A percentile compares a stretch with the other conserved stretches of the same genome.
Evolutionary conservation across 2,888 invertebrate genomes (phyloP).

Genomic region (Drosophila macrothrix): DNA sequence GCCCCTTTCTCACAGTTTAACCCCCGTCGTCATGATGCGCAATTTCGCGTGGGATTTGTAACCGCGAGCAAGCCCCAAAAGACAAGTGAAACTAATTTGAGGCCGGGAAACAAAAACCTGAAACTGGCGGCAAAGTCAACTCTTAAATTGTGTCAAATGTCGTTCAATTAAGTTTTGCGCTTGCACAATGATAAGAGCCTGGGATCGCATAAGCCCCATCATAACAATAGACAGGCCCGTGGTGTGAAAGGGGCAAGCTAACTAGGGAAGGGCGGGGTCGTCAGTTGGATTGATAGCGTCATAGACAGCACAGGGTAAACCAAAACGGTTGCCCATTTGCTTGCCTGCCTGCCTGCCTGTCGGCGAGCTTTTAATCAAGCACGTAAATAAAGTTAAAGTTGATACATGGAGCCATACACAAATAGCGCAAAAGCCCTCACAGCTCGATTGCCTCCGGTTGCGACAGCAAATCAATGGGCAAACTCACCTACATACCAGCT

Average conservation of each 20-base stretch:
- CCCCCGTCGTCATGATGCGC: constrained; percentile 31
- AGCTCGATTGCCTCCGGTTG: constrained; percentile 54
- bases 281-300: constrained; percentile 65
- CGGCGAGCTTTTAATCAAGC: constrained; percentile 73
- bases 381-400: constrained; percentile 80
- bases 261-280: constrained; percentile 20
- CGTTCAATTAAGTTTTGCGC: constrained; percentile 73
- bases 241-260: constrained; percentile 20
- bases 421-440: constrained; percentile 34
- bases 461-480: constrained; percentile 68
- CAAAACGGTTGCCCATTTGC: constrained; percentile 5
- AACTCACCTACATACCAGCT: constrained; percentile 35
- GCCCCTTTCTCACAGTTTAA: constrained; percentile 11
- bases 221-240: constrained; percentile 49
- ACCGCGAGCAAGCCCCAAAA: constrained; percentile 18
- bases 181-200: constrained; percentile 69
- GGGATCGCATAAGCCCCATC: constrained; percentile 35
- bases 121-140: constrained; percentile 55
- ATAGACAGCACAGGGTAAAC: constrained; percentile 35
- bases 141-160: constrained; percentile 77
- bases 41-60: constrained; percentile 59
- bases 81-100: constrained; percentile 76
- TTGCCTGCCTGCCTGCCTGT: constrained; percentile 16
- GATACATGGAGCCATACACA: constrained; percentile 55
- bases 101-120: constrained; percentile 26